Evolutionary conservation across 53 echinoderm and acorn worm genomes (phyloP).

Genomic region (Holothuria scabra): DNA sequence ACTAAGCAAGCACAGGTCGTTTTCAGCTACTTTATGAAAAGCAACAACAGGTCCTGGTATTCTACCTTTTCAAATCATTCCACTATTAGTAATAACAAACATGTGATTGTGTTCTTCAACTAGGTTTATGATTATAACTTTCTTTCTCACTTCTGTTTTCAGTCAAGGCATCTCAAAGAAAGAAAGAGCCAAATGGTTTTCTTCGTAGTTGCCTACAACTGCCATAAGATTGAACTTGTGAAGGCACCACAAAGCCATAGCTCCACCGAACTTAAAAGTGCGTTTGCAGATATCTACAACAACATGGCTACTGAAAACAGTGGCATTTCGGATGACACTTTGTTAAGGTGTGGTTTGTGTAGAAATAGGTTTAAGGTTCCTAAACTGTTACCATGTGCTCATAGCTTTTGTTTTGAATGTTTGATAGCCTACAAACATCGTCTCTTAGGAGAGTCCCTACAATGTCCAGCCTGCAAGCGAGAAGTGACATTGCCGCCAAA

Average conservation of each 20-base stretch:
- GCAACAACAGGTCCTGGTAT: no score
- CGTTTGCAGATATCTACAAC: background rate
- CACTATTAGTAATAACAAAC: no score
- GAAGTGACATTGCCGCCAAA: background rate
- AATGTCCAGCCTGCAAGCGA: slow-evolving; percentile 17
- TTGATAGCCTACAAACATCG: background rate
- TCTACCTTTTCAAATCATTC: no score
- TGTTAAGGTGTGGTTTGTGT: slow-evolving; percentile 12
- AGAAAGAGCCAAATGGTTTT: no score
- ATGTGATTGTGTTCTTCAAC: no score
- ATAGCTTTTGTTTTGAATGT: slow-evolving; percentile 29
- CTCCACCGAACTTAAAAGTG: background rate
- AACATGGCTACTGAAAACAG: slow-evolving; percentile 1
- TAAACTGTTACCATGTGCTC: slow-evolving; percentile 26
- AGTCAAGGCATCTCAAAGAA: no score
- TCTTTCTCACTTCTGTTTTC: no score
- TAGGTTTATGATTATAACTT: no score
- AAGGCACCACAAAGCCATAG: background rate
- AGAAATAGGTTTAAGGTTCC: slow-evolving; percentile 27
- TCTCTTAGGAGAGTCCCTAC: background rate
- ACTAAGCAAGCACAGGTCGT: no score
- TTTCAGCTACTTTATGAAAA: no score
- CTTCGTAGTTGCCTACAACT: background rate
- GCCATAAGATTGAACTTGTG: slow-evolving; percentile 1
- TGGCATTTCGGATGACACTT: background rate